phyloP scores from a whole-genome alignment of 2,888 invertebrate species.

The Tipula helvola region DNA sequence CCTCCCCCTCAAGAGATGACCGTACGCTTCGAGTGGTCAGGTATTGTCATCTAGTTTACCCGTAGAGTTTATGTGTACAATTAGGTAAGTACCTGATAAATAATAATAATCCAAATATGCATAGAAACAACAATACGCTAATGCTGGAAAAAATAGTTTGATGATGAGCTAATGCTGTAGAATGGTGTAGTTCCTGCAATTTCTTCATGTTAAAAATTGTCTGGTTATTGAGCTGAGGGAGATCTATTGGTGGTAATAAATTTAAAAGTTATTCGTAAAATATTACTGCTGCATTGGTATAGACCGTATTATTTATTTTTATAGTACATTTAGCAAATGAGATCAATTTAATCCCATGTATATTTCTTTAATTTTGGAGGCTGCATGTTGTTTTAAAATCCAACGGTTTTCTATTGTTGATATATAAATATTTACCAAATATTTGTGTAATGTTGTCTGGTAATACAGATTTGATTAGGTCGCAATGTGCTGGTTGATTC shows the following conservation, averaged over 20 bases:
- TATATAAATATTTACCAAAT: not conserved
- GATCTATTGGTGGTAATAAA: not conserved
- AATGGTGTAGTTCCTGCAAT: not conserved
- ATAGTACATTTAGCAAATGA: not conserved
- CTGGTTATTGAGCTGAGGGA: not conserved
- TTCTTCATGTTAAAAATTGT: not conserved
- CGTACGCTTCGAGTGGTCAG: too few species aligned
- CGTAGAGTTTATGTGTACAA: not conserved
- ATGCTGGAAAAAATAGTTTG: not conserved
- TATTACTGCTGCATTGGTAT: not conserved
- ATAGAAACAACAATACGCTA: not conserved
- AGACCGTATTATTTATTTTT: not conserved
- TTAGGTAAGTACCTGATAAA: not conserved
- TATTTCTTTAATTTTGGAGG: not conserved
- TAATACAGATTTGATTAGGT: not conserved
- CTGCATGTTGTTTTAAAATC: not conserved
- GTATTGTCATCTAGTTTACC: too few species aligned
- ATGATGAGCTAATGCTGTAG: not conserved
- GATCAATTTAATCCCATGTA: not conserved
- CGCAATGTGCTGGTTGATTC: not conserved
- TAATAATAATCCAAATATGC: not conserved
- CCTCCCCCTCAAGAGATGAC: too few species aligned
- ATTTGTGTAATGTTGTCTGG: not conserved
- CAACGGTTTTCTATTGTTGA: not conserved
- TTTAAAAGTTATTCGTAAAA: not conserved